Base-by-base conservation (phyloP, 2,888 invertebrate species). In the Venusia cambrica region DNA sequence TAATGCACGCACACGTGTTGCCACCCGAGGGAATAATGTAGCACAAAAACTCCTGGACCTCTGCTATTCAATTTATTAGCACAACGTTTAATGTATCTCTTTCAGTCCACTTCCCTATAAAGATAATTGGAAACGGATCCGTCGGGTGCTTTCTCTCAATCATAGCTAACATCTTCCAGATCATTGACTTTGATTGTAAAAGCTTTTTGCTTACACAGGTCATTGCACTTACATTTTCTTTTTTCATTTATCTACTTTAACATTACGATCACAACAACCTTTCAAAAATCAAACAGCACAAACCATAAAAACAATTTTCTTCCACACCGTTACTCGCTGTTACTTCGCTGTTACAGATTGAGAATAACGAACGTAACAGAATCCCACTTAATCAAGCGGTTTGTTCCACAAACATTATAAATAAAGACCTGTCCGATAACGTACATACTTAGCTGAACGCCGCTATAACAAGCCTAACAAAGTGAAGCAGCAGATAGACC, bases 11-110 rank as follows among this genome's bases (percentile, higher is more conserved):
- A 51, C 38, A 47, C 45, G 49, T 44, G 55, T 60, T 50, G 62
- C 61, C 62, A 57, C 69, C 65, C 62, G 48, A 38, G 68, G 67
- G 68, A 70, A 66, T 60, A 69, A 74, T 74, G 75, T 66, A 54
- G 48, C 47, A 62, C 64, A 77, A 78, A 83, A 79, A 78, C 62
- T 56, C 43, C 58, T 53, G 55, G 49, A 40, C 52, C 50, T 53
- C 49, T n/a, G n/a, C n/a, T n/a, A 53, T 46, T 45, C 40, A 45
- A 38, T 53, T 45, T 50, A 49, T 44, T 8, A 30, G 38, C 29
- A 43, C 35, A 16, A 39, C 37, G 43, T 48, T 40, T 42, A 36
- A 24, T n/a, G 16, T 32, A 44, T 43, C 44, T 37, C 51, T 48
- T 58, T 44, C 38, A 44, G 39, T 38, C 18, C 29, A 32, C 24